Percentiles rank a stretch among this genome's conserved stretches.
Evolutionary conservation across 2,888 invertebrate species (phyloP).

Genomic region (Eristalis arbustorum): DNA sequence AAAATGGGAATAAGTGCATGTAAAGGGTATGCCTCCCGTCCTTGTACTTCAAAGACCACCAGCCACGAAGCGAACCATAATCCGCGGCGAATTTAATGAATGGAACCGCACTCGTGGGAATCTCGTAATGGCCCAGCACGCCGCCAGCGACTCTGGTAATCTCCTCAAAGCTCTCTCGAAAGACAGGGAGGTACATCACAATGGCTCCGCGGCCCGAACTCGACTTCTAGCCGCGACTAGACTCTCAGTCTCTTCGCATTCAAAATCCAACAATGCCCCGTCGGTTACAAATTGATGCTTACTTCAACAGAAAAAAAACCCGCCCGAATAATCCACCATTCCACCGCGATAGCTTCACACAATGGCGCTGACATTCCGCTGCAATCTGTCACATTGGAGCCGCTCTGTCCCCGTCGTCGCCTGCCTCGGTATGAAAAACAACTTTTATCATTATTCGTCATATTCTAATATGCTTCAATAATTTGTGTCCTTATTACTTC

Average conservation of each 20-base stretch:
- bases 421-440: not conserved
- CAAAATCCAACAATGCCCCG: not conserved
- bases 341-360: not conserved
- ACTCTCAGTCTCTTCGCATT: not conserved
- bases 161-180: not conserved
- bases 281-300: not conserved
- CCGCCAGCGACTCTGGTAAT: not conserved
- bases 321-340: not conserved
- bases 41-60: too few species aligned
- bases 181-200: not conserved
- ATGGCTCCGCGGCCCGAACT: not conserved
- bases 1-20: too few species aligned
- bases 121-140: not conserved
- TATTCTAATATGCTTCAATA: constrained; percentile 55
- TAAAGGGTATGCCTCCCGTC: too few species aligned
- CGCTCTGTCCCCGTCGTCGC: not conserved
- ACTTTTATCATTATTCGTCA: constrained; percentile 60
- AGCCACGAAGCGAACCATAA: too few species aligned
- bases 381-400: not conserved
- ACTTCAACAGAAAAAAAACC: not conserved
- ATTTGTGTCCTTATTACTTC: constrained; percentile 59
- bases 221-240: not conserved
- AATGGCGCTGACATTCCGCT: not conserved
- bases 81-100: not conserved
- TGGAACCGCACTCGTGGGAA: not conserved